A percentile compares a stretch with the other conserved stretches of the same genome.
Conservation (phyloP, 2,113 vertebrate species). For the Cariama cristata region DNA sequence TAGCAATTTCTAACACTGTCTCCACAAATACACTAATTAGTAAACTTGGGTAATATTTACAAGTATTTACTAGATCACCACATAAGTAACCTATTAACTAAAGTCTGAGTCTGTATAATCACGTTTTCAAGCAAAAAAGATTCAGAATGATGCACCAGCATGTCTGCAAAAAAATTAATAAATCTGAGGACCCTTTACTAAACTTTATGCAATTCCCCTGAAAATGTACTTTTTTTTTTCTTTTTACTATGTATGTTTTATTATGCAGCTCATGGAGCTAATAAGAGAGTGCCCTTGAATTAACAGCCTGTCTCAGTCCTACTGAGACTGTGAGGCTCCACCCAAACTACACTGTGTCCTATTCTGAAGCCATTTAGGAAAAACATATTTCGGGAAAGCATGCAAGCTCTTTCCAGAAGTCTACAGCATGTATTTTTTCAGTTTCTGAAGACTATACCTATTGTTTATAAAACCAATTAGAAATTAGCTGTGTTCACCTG, state of each 20-base stretch:
- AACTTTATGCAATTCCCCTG: neutral
- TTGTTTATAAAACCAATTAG: neutral
- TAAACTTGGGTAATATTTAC: neutral
- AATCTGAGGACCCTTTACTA: neutral
- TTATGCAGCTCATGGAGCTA: neutral
- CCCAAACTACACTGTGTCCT: neutral
- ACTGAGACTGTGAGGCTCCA: neutral
- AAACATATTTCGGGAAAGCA: neutral
- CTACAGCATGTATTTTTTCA: neutral
- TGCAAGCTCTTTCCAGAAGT: neutral
- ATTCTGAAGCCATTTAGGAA: neutral
- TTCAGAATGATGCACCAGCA: neutral
- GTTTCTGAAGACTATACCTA: neutral
- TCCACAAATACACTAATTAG: constrained; percentile 16
- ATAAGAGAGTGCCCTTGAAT: constrained; percentile 3
- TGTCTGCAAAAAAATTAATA: neutral
- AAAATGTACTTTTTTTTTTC: neutral
- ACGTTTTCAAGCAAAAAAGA: neutral
- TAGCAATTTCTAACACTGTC: constrained; percentile 45
- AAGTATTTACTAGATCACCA: neutral
- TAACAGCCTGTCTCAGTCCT: neutral
- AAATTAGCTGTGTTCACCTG: neutral
- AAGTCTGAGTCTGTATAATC: neutral
- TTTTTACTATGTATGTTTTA: neutral
- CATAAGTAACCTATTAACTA: neutral